These are phyloP conservation scores for Apantesis nais DNA, from an alignment of 2,888 invertebrate species.

Conservation along the genomic window DNA sequence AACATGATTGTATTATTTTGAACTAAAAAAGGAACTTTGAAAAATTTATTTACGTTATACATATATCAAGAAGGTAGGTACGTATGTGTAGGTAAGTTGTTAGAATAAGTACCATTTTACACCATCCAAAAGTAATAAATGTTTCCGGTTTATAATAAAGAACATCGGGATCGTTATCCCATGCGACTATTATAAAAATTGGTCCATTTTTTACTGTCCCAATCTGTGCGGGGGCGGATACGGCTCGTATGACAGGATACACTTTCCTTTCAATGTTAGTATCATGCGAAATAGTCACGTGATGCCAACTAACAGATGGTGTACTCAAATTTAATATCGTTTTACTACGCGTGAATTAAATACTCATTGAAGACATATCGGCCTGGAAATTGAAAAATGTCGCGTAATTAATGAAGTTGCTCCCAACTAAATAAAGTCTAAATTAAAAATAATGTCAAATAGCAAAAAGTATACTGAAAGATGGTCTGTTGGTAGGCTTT, in stretches of 20 bases:
- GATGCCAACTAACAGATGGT: slow-evolving; percentile 73
- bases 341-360: slow-evolving; percentile 22
- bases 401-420: not conserved
- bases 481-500: not conserved
- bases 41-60: not conserved
- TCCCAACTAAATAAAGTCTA: not conserved
- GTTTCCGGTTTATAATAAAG: slow-evolving; percentile 82
- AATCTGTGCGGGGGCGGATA: slow-evolving; percentile 81
- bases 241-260: slow-evolving; percentile 83
- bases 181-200: slow-evolving; percentile 80
- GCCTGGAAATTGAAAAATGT: not conserved
- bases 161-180: slow-evolving; percentile 71
- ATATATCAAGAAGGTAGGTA: not conserved
- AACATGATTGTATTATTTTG: too few species aligned
- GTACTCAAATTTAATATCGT: slow-evolving; percentile 38
- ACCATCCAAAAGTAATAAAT: slow-evolving; percentile 74
- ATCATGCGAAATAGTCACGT: slow-evolving; percentile 78
- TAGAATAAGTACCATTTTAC: slow-evolving; percentile 61
- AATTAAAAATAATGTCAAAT: not conserved
- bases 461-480: not conserved
- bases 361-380: not conserved
- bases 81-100: slow-evolving; percentile 11
- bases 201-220: slow-evolving; percentile 79
- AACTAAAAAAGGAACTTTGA: too few species aligned
- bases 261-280: slow-evolving; percentile 71